Evolutionary conservation across 1,140 invertebrate genomes (phyloP).

Genomic region (Drosophila gunungcola): DNA sequence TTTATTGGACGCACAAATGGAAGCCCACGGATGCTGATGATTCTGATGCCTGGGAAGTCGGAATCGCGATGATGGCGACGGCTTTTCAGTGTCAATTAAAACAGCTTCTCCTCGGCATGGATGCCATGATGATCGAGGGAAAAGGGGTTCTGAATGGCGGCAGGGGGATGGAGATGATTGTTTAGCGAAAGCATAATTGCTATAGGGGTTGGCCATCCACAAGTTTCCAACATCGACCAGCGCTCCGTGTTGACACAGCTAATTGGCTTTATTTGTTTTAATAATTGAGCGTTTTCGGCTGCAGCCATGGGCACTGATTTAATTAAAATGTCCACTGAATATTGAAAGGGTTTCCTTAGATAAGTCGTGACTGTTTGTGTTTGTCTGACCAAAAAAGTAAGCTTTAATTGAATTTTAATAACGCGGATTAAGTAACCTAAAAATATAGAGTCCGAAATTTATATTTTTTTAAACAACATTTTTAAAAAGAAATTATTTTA

Average conservation of each 20-base stretch:
- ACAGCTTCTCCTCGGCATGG: conserved; percentile 38
- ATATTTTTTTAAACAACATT: no score
- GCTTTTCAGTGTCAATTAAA: conserved; percentile 78
- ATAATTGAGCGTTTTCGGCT: conserved; percentile 82
- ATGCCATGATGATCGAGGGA: conserved; percentile 9
- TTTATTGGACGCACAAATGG: conserved; percentile 74
- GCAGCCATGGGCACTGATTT: conserved; percentile 68
- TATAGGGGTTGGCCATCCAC: conserved; percentile 44
- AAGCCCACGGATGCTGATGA: conserved; percentile 44
- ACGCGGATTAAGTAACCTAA: conserved; percentile 51
- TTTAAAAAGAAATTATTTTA: not conserved
- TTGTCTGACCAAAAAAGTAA: conserved; percentile 43
- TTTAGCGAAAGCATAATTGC: conserved; percentile 68
- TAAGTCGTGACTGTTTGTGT: conserved; percentile 32
- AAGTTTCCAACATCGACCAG: conserved; percentile 6
- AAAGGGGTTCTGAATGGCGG: conserved; percentile 7
- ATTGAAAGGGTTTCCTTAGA: conserved; percentile 57
- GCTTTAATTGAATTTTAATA: conserved; percentile 74
- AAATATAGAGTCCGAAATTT: not conserved
- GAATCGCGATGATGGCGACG: conserved; percentile 67
- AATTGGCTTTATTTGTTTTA: conserved; percentile 85
- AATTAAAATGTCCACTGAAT: conserved; percentile 70
- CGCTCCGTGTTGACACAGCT: conserved; percentile 79
- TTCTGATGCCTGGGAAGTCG: conserved; percentile 13
- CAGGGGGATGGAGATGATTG: conserved; percentile 30